Base-by-base conservation (phyloP, 2,113 vertebrate genomes). In the Bathybates hornii region DNA sequence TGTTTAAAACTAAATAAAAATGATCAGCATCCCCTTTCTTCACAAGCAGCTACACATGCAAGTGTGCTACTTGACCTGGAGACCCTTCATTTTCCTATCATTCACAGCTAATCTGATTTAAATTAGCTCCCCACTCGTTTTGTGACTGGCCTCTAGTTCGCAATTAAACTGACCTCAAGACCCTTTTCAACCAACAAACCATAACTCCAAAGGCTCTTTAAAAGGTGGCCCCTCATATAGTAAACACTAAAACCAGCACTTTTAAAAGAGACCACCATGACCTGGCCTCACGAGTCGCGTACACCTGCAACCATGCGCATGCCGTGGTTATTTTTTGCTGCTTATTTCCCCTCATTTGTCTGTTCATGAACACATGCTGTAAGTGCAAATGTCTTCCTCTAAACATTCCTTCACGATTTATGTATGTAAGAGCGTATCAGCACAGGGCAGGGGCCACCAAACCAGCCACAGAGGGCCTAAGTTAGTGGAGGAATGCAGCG, bases 401-500 rank as follows among this genome's bases (percentile, higher is more conserved):
- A 19, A 66, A 9, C 24, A 29, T 36, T 53, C 8, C 21, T 54
- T 36, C 41, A 5, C 21, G 10, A 24, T 48, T 50, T 84, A 81
- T 87, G 91, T 56, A 81, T 29, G 86, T 54, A 59, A 19, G 52
- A 36, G 76, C 17, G 48, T 38, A 66, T 54, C 50, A 4, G 80
- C 45, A 4, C 45, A 66, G 81, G 88, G 80, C 87, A 87, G 91
- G 88, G 93, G 94, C 94, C 89, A 91, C 91, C 91, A 91, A 84
- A 91, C 89, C 91, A 59, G 94, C 88, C 93, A 93, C 96, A 96
- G 95, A 95, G 96, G 95, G 95, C 91, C 95, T 56, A 87, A 92
- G 94, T 97, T 97, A 97, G 91, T 6, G 32, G 57, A 95, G 96
- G 96, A 97, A 97, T 97, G 96, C 96, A 66, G 95, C 96, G 96